These are phyloP conservation scores for Archivesica marissinica DNA, from an alignment of 1,140 invertebrate genomes.

Conservation along the genomic window DNA sequence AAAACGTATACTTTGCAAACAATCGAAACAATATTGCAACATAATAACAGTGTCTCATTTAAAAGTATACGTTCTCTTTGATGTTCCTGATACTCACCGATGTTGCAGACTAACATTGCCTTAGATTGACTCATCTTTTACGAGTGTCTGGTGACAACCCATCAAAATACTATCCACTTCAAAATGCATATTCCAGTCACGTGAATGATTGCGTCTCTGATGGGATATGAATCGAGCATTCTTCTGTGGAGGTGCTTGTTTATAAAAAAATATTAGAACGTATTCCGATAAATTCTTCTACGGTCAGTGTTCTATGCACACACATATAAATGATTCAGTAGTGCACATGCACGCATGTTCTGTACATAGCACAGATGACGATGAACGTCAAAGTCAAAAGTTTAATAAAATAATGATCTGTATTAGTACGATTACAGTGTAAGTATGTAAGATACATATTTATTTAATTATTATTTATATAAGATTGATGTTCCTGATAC, in stretches of 20 bases:
- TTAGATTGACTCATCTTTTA: neutral
- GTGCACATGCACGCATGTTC: too few species aligned
- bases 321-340: too few species aligned
- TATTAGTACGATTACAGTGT: too few species aligned
- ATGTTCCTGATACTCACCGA: neutral
- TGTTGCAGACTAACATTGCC: neutral
- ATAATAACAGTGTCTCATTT: neutral
- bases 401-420: too few species aligned
- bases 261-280: constrained; percentile 26
- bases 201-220: constrained; percentile 37
- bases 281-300: constrained; percentile 20
- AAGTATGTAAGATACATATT: too few species aligned
- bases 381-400: too few species aligned
- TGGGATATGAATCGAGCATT: constrained; percentile 32
- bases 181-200: constrained; percentile 18
- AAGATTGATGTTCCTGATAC: too few species aligned
- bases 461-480: too few species aligned
- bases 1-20: too few species aligned
- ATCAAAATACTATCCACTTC: constrained; percentile 45
- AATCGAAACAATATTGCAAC: neutral
- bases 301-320: too few species aligned
- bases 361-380: too few species aligned
- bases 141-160: neutral
- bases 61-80: neutral
- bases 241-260: constrained; percentile 52